Conservation (phyloP, 2,888 invertebrate species). For the Coremacera marginata region DNA sequence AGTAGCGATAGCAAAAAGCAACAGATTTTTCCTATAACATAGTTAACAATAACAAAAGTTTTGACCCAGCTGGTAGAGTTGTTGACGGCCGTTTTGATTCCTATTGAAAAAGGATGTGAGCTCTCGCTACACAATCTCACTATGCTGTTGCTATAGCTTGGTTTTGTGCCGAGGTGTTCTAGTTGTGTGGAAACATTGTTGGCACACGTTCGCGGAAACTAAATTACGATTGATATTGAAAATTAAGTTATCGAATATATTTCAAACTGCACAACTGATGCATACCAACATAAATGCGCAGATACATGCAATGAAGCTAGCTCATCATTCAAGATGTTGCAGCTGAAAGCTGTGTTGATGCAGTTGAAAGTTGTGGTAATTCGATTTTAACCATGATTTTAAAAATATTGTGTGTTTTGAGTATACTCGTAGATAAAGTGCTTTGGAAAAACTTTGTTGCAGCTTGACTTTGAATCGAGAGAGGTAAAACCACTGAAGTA, state of each 20-base stretch:
- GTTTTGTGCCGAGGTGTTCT: not conserved
- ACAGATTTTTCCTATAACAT: too few relatives aligned
- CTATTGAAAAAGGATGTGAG: too few relatives aligned
- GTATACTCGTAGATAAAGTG: too few relatives aligned
- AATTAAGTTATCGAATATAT: constrained; percentile 56
- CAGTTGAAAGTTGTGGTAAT: constrained; percentile 47
- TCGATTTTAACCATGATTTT: constrained; percentile 36
- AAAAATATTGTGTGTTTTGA: constrained; percentile 9
- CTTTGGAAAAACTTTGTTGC: too few relatives aligned
- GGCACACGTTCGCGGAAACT: constrained; percentile 21
- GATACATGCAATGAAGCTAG: not conserved
- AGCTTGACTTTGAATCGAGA: too few relatives aligned
- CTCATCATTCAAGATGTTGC: not conserved
- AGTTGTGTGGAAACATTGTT: constrained; percentile 19
- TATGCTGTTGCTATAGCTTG: constrained; percentile 47
- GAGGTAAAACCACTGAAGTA: too few relatives aligned
- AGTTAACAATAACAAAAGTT: too few relatives aligned
- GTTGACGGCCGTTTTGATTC: too few relatives aligned
- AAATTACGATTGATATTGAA: constrained; percentile 52
- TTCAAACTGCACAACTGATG: not conserved
- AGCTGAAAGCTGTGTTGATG: constrained; percentile 35
- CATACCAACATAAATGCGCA: not conserved
- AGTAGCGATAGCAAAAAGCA: too few relatives aligned
- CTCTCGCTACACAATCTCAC: too few relatives aligned
- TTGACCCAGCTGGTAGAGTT: too few relatives aligned